Evolutionary conservation across 1,140 invertebrate species (phyloP).

Genomic region (Drosophila lacteicornis): DNA sequence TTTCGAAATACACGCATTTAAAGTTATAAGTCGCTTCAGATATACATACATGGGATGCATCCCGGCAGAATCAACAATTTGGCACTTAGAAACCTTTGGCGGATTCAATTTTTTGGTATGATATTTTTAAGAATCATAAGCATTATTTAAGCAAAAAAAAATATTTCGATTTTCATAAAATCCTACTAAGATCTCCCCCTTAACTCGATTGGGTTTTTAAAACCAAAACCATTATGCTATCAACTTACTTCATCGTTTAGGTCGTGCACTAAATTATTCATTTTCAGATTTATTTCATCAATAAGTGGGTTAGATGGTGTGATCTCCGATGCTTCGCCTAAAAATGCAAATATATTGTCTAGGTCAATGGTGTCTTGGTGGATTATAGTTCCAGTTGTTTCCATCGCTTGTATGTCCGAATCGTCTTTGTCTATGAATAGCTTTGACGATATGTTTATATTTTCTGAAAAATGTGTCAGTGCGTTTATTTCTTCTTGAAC

Average conservation of each 20-base stretch:
- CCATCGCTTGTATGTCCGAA: constrained; percentile 12
- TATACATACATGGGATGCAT: too few relatives aligned
- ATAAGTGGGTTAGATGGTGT: constrained; percentile 87
- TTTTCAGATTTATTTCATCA: constrained; percentile 93
- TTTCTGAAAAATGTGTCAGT: constrained; percentile 91
- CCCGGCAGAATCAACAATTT: too few relatives aligned
- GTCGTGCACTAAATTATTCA: constrained; percentile 93
- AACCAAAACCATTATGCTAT: background rate
- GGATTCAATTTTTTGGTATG: too few relatives aligned
- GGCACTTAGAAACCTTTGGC: too few relatives aligned
- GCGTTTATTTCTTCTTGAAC: constrained; percentile 91
- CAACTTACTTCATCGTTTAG: constrained; percentile 88
- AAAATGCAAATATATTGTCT: constrained; percentile 96
- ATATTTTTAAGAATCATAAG: too few relatives aligned
- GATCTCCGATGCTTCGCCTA: constrained; percentile 91
- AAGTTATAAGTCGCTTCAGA: too few relatives aligned
- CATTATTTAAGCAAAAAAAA: too few relatives aligned
- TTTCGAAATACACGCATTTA: too few relatives aligned
- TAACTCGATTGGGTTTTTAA: background rate
- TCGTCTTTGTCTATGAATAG: constrained; percentile 9
- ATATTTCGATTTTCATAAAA: too few relatives aligned
- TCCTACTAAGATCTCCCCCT: too few relatives aligned
- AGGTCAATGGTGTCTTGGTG: constrained; percentile 92
- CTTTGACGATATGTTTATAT: constrained; percentile 88
- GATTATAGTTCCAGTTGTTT: constrained; percentile 47